Evolutionary conservation across 2,888 invertebrate genomes (phyloP), one percentile per base, ranked within the genome.

Genomic region (Eremobia ochroleuca): DNA sequence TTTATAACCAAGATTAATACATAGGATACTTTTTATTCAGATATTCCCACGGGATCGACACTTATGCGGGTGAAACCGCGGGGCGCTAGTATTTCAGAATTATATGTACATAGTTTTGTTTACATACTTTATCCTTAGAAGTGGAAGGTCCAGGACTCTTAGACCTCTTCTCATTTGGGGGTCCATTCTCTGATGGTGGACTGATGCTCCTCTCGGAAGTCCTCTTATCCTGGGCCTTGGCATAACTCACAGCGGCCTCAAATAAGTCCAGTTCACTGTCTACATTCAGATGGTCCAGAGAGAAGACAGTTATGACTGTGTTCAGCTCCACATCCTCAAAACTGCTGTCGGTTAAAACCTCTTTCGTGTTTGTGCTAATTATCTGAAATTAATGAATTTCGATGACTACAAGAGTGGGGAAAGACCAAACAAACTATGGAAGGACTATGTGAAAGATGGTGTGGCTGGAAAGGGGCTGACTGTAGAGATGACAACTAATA

Each of bases 181-280:
- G 92, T n/a, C 92, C 89, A 49, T 88, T 91, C 46, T 93, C 94
- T 2, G 91, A 87, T 0, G 90, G 85, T 4, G 96, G 95, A 68
- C 94, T 94, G 15, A 87, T 76, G 58, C 94, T 94, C 49, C 95
- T 90, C 72, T 96, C 95, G 0, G 86, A 68, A 3, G 74, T 85
- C 76, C 95, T 91, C 85, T 94, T 95, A 21, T 95, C 94, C 28
- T 94, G 93, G 0, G 94, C 95, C 80, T 95, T 95, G 2, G 95
- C 93, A 61, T 96, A 96, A 88, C 97, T 97, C n/a, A 97, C 97
- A 0, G 98, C 95, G 0, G 98, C 98, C 82, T 97, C 97, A 92
- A 98, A 98, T 59, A 99, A 93, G 87, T 98, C 98, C 90, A 98
- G 92, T 92, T 99, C 99, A 2, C 98, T 98, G 87, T 97, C 97